Conservation (phyloP, 2,113 vertebrate species). For the Oophaga pumilio region DNA sequence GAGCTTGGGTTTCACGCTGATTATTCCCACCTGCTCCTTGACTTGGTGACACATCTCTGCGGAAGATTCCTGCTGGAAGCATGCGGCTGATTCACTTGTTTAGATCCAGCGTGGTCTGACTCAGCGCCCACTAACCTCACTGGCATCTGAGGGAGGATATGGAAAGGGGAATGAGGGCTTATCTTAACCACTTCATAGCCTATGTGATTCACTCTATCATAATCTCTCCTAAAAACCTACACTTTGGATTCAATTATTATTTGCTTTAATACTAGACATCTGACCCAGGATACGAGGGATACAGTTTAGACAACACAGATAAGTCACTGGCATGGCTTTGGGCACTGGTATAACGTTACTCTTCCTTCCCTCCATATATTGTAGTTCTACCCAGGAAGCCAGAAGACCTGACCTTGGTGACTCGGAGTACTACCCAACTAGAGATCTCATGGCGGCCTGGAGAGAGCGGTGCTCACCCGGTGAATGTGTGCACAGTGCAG, state of each 20-base stretch:
- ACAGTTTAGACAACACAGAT: neutral
- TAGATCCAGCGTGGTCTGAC: constrained; percentile 44
- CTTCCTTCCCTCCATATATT: neutral
- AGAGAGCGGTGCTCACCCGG: constrained; percentile 76
- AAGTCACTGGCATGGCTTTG: neutral
- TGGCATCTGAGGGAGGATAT: constrained; percentile 31
- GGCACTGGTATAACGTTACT: neutral
- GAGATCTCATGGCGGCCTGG: constrained; percentile 78
- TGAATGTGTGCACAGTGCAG: constrained; percentile 80
- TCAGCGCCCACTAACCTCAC: constrained; percentile 49
- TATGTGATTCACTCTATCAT: neutral
- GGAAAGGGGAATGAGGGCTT: neutral
- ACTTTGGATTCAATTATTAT: neutral
- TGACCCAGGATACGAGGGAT: neutral
- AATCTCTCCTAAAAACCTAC: neutral
- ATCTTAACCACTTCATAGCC: neutral
- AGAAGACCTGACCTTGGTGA: constrained; percentile 62
- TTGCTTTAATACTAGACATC: neutral
- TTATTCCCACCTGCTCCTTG: constrained; percentile 41
- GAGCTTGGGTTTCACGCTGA: constrained; percentile 12
- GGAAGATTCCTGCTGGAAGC: constrained; percentile 35
- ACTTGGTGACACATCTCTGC: constrained; percentile 39
- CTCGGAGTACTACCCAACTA: constrained; percentile 60
- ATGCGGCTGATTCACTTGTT: constrained; percentile 53
- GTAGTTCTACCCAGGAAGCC: constrained; percentile 80